Evolutionary conservation across 1,140 invertebrate species (phyloP), one percentile per base, ranked within the genome.

Genomic region (Rhopalosiphum maidis): DNA sequence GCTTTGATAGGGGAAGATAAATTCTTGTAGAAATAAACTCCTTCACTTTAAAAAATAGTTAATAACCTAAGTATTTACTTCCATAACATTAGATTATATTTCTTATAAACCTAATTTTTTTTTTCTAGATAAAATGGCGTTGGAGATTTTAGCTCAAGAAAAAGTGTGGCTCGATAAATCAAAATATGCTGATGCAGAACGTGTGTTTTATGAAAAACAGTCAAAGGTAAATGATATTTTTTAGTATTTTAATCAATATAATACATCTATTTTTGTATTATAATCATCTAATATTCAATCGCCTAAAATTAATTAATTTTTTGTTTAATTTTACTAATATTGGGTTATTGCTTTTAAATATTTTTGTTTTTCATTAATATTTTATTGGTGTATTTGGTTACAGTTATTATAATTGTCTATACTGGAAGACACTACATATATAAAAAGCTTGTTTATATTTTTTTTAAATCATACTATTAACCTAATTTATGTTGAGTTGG

Each of bases 141-240:
- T 91, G 83, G 54, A 77, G 30, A 68, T 95, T 88, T 95, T 95
- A 95, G 94, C 95, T 95, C 95, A 95, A 94, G 96, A 96, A 95
- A 96, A 95, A 94, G 95, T 97, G 93, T 97, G 96, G 96, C 95
- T 96, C 85, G 96, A 96, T 91, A 96, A 96, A 95, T 95, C 95
- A 68, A 95, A 95, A 77, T 97, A 96, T 95, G 96, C 96, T 94
- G 96, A 96, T 95, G 96, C 96, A 82, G 96, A 97, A 95, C 95
- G 95, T 90, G 94, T 95, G 60, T 96, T 96, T 94, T 96, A 96
- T 94, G 96, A 96, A 95, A 95, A 95, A 25, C 94, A 96, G 68
- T 95, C 96, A 86, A 96, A 96, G 95, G 96, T 68, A 68, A 68
- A 3, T 96, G 95, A 94, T 94, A 68, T 51, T 68, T 60, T 60